Evolutionary conservation across 2,113 vertebrate species (phyloP).

Genomic region (Phalacrocorax aristotelis): DNA sequence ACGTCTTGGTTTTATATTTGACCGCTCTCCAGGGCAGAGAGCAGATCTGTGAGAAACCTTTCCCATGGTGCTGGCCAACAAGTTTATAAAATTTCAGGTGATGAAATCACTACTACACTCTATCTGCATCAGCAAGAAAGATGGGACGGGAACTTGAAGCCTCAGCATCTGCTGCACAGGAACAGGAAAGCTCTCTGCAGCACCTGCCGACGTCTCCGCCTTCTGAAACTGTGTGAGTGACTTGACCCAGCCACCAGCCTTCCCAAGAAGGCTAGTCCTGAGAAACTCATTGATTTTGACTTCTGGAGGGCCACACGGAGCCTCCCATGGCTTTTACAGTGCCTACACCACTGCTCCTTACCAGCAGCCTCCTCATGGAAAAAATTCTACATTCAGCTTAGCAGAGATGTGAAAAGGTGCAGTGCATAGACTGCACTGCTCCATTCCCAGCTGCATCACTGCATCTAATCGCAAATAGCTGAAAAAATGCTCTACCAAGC

Average conservation of each 20-base stretch:
- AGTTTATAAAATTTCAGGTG: slow-evolving; percentile 34
- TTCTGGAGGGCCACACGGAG: not conserved
- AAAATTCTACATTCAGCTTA: not conserved
- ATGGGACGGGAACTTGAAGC: not conserved
- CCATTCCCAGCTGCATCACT: not conserved
- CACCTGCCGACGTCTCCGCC: not conserved
- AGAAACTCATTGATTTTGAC: not conserved
- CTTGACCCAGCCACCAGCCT: not conserved
- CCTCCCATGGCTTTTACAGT: not conserved
- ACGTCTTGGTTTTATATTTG: not conserved
- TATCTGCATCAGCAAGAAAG: slow-evolving; percentile 7
- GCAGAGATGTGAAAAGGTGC: not conserved
- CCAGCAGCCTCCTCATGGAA: not conserved
- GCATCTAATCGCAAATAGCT: not conserved
- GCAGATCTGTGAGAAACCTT: not conserved
- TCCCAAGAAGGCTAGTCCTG: not conserved
- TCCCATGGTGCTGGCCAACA: not conserved
- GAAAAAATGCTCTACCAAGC: not conserved
- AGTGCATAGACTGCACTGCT: not conserved
- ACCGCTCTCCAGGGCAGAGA: not conserved
- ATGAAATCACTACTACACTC: not conserved
- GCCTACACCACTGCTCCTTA: not conserved
- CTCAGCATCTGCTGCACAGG: not conserved
- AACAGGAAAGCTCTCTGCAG: not conserved
- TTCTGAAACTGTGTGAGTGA: not conserved